A percentile compares a stretch with the other conserved stretches of the same genome.
These are phyloP conservation scores for Conopomorpha cramerella DNA, from an alignment of 1,140 invertebrate genomes.

Conservation along the genomic window DNA sequence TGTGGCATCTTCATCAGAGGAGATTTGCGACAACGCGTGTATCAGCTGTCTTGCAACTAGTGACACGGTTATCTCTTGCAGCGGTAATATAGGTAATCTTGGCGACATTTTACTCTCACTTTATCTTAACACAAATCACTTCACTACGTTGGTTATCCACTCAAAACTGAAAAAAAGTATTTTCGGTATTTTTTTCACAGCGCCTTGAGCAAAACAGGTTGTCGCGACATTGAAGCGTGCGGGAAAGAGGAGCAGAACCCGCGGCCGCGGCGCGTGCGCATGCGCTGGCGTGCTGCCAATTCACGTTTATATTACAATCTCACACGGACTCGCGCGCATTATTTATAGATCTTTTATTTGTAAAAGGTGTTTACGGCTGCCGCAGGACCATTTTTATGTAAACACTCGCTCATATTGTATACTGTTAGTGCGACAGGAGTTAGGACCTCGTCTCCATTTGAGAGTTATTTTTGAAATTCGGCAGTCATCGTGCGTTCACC, in stretches of 20 bases:
- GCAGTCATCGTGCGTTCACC: neutral
- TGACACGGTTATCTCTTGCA: conserved; percentile 50
- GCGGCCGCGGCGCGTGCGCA: conserved; percentile 35
- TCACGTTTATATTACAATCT: conserved; percentile 45
- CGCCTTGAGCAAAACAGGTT: too few species aligned
- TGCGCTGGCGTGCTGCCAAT: conserved; percentile 34
- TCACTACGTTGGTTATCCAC: too few species aligned
- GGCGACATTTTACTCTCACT: conserved; percentile 49
- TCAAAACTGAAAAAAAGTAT: too few species aligned
- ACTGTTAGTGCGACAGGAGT: too few species aligned
- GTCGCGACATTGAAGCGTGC: too few species aligned
- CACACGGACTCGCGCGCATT: conserved; percentile 29
- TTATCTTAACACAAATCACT: conserved; percentile 5
- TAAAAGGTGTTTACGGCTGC: conserved; percentile 43
- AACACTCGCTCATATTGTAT: too few species aligned
- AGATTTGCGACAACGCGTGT: conserved; percentile 41
- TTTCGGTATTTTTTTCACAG: too few species aligned
- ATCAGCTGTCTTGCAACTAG: conserved; percentile 53
- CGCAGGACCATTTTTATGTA: conserved; percentile 9
- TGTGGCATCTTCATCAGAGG: conserved; percentile 58
- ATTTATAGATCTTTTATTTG: conserved; percentile 50
- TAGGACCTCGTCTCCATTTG: too few species aligned
- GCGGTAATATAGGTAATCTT: conserved; percentile 43
- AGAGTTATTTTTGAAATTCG: too few species aligned
- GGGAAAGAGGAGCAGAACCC: conserved; percentile 41